Evolutionary conservation across 2,797 vertebrate genomes (phyloP).

Genomic region (Potorous gilbertii): DNA sequence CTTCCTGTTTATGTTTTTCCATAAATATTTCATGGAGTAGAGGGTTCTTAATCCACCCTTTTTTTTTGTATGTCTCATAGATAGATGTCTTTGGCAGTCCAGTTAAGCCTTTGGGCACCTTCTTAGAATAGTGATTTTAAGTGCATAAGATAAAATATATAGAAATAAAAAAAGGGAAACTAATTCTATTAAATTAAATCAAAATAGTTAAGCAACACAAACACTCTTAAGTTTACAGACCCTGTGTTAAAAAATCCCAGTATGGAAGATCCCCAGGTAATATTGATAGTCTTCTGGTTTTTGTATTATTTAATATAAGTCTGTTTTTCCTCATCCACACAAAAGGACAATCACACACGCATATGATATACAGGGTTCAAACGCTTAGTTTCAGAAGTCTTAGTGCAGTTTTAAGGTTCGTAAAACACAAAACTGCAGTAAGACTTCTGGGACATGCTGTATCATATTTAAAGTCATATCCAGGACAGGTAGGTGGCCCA

Average conservation of each 20-base stretch:
- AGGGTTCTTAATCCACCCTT: background rate
- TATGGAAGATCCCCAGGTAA: background rate
- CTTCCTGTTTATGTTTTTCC: background rate
- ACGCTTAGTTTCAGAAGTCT: background rate
- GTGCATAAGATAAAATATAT: background rate
- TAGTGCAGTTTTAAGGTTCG: background rate
- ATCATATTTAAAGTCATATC: background rate
- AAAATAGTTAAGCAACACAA: background rate
- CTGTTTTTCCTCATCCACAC: background rate
- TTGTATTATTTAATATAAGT: background rate
- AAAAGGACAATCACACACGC: background rate
- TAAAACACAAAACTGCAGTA: background rate
- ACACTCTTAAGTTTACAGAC: background rate
- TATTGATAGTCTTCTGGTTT: background rate
- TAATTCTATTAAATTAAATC: background rate
- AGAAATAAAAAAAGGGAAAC: background rate
- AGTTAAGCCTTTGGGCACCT: background rate
- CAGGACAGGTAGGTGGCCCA: background rate
- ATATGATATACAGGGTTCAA: background rate
- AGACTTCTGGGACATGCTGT: background rate
- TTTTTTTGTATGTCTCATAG: background rate
- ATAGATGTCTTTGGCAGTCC: background rate
- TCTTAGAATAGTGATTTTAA: background rate
- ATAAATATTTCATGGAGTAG: background rate
- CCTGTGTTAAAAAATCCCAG: background rate